These are phyloP conservation scores for Podarcis lilfordi DNA, from an alignment of 2,797 vertebrate species.

Conservation along the genomic window DNA sequence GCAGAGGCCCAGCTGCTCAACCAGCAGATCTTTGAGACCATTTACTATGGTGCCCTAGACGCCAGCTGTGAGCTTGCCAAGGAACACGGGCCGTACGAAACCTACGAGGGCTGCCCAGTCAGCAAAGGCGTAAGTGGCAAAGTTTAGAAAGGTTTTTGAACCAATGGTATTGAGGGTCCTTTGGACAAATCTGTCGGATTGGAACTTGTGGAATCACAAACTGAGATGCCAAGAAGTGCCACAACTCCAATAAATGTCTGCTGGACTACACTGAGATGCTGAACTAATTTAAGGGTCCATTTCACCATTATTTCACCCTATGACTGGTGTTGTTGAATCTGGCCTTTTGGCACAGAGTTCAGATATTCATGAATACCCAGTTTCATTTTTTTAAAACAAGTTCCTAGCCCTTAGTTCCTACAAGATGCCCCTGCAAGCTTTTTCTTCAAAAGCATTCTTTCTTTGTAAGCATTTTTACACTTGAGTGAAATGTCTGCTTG, in stretches of 20 bases:
- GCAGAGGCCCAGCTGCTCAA: slow-evolving; percentile 91
- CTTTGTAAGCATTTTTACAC: not conserved
- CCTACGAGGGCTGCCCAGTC: slow-evolving; percentile 90
- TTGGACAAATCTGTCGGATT: too few relatives aligned
- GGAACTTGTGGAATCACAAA: not conserved
- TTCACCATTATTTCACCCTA: fast-evolving
- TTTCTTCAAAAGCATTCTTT: not conserved
- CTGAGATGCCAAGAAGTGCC: not conserved
- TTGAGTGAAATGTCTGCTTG: not conserved
- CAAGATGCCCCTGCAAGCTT: too few relatives aligned
- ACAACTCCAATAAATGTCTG: not conserved
- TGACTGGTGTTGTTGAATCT: not conserved
- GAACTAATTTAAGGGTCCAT: not conserved
- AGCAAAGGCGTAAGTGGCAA: slow-evolving; percentile 87
- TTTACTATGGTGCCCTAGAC: slow-evolving; percentile 93
- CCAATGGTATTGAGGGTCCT: too few relatives aligned
- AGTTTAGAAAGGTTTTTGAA: not conserved
- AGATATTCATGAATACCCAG: not conserved
- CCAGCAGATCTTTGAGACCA: slow-evolving; percentile 95
- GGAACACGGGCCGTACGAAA: slow-evolving; percentile 87
- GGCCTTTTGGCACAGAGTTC: not conserved
- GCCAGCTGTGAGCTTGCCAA: slow-evolving; percentile 91
- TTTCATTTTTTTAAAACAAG: not conserved
- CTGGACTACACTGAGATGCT: not conserved
- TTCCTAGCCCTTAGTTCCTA: not conserved